These are phyloP conservation scores for Nycticorax nycticorax DNA, from an alignment of 2,113 vertebrate genomes.

Conservation along the genomic window DNA sequence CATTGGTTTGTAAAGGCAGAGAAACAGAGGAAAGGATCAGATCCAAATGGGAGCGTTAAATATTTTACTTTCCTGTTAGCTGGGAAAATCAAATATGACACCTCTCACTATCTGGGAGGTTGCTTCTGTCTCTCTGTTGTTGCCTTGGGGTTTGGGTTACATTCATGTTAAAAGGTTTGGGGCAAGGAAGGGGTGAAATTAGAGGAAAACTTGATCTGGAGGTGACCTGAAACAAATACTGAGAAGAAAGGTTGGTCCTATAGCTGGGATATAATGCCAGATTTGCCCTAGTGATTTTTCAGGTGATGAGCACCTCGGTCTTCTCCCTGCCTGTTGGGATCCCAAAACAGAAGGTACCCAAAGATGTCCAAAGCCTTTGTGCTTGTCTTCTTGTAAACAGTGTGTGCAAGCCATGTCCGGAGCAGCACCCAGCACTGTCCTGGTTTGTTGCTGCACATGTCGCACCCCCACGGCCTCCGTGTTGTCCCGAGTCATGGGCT, in stretches of 20 bases:
- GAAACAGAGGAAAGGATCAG: background rate
- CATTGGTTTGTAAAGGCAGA: background rate
- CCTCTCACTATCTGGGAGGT: background rate
- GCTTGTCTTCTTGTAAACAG: background rate
- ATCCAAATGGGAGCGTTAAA: background rate
- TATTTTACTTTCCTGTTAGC: constrained; percentile 3
- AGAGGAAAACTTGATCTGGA: background rate
- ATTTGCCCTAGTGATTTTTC: background rate
- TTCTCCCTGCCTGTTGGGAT: background rate
- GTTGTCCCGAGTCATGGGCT: background rate
- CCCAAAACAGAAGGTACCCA: background rate
- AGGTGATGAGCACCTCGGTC: background rate
- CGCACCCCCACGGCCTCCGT: fast-evolving
- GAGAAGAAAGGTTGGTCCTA: background rate
- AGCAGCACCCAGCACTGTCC: background rate
- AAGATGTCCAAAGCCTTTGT: background rate
- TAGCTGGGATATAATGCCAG: background rate
- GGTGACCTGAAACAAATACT: background rate
- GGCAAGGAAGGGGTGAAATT: background rate
- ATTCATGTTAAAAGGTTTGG: background rate
- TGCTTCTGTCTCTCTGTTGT: background rate
- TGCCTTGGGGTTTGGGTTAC: background rate
- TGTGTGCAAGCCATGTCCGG: fast-evolving
- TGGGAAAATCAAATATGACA: constrained; percentile 13
- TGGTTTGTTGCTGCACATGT: background rate